A percentile compares a stretch with the other conserved stretches of the same genome.
These are phyloP conservation scores for Macrostomum lignano DNA, from an alignment of 1,140 invertebrate genomes.

Conservation along the genomic window DNA sequence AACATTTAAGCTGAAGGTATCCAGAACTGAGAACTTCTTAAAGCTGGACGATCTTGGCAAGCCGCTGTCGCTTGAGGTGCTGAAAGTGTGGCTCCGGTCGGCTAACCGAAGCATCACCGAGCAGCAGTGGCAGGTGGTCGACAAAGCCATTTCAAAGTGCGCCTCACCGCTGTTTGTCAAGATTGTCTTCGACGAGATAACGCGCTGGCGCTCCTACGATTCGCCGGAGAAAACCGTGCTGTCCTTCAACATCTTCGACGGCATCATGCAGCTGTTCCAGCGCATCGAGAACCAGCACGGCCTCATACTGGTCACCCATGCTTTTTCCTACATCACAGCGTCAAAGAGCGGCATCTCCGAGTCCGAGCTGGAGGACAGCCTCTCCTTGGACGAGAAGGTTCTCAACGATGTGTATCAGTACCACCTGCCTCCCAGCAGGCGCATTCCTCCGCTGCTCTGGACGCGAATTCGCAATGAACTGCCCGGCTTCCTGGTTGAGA, in stretches of 20 bases:
- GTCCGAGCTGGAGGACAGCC: conserved; percentile 68
- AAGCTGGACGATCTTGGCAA: no score
- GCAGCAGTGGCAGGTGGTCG: conserved; percentile 60
- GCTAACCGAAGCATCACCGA: conserved; percentile 47
- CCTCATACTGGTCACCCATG: conserved; percentile 62
- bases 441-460: conserved; percentile 79
- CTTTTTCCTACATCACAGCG: conserved; percentile 69
- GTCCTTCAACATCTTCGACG: conserved; percentile 77
- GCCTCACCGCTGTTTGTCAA: conserved; percentile 88
- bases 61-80: no score
- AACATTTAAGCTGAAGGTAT: no score
- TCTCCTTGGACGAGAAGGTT: conserved; percentile 56
- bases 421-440: conserved; percentile 65
- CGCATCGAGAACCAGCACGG: conserved; percentile 66
- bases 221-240: conserved; percentile 65
- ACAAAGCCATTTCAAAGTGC: conserved; percentile 59
- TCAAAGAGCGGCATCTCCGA: conserved; percentile 66
- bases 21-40: no score
- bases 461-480: conserved; percentile 73
- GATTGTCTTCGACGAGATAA: conserved; percentile 55
- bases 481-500: conserved; percentile 70
- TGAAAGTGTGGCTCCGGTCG: conserved; percentile 5
- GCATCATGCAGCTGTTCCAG: conserved; percentile 81
- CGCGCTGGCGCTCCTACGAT: conserved; percentile 79
- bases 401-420: conserved; percentile 94